These are phyloP conservation scores for Hylia prasina DNA, from an alignment of 2,113 vertebrate genomes.

Conservation along the genomic window DNA sequence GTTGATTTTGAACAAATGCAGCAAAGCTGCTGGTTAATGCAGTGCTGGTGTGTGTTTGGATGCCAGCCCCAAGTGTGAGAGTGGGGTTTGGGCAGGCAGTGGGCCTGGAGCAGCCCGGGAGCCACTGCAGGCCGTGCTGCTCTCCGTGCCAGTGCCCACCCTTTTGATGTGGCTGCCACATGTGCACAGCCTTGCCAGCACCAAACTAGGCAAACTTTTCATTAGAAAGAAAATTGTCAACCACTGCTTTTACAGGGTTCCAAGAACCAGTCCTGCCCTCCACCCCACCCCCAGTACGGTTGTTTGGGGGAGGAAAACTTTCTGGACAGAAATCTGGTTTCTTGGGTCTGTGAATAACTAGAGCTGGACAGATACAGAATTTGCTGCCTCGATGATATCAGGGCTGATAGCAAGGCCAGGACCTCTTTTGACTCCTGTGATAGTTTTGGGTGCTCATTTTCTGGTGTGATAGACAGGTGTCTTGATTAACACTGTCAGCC, in stretches of 20 bases:
- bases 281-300: not conserved
- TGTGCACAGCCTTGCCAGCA: not conserved
- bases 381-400: not conserved
- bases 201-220: not conserved
- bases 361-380: not conserved
- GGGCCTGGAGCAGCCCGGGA: not conserved
- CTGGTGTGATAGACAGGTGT: not conserved
- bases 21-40: not conserved
- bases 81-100: not conserved
- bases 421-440: not conserved
- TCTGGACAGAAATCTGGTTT: not conserved
- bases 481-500: not conserved
- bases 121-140: not conserved
- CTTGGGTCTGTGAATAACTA: not conserved
- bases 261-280: not conserved
- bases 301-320: not conserved
- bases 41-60: not conserved
- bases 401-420: not conserved
- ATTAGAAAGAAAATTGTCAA: conserved; percentile 17
- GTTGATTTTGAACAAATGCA: not conserved
- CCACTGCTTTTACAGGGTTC: not conserved
- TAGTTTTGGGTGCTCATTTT: not conserved
- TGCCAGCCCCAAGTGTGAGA: not conserved
- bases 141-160: not conserved
- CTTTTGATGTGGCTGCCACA: conserved; percentile 57